phyloP scores from a whole-genome alignment of 2,888 invertebrate genomes.

The Abrostola tripartita region DNA sequence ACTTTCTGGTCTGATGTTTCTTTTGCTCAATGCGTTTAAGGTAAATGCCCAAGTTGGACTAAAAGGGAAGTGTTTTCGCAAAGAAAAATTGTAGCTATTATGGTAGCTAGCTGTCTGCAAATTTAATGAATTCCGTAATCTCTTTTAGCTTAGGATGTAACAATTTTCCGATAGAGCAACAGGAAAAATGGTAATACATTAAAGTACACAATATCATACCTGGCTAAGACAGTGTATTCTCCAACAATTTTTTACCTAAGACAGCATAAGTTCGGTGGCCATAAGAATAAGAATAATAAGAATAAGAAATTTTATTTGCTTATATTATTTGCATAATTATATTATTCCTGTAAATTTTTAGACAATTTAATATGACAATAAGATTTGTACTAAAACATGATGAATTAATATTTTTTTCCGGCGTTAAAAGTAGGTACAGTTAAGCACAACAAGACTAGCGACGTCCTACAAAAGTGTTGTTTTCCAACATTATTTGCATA shows the following conservation, averaged over 20 bases:
- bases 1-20: constrained; percentile 75
- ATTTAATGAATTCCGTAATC: constrained; percentile 5
- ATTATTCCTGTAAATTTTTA: too few species aligned
- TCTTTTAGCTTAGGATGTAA: constrained; percentile 5
- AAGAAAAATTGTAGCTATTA: constrained; percentile 5
- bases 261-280: too few species aligned
- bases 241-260: too few species aligned
- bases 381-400: too few species aligned
- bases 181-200: background rate
- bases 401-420: background rate
- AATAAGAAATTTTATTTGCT: too few species aligned
- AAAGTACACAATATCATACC: too few species aligned
- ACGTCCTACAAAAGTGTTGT: constrained; percentile 7
- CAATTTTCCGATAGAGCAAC: background rate
- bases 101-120: background rate
- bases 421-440: background rate
- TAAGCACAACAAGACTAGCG: background rate
- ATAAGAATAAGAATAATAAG: too few species aligned
- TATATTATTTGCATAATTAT: too few species aligned
- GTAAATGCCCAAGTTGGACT: constrained; percentile 51
- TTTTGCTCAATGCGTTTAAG: constrained; percentile 69
- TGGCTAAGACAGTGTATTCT: too few species aligned
- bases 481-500: constrained; percentile 16
- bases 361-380: too few species aligned
- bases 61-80: constrained; percentile 15